Evolutionary conservation across 2,888 invertebrate genomes (phyloP).

Genomic region (Lucinisca nassula): DNA sequence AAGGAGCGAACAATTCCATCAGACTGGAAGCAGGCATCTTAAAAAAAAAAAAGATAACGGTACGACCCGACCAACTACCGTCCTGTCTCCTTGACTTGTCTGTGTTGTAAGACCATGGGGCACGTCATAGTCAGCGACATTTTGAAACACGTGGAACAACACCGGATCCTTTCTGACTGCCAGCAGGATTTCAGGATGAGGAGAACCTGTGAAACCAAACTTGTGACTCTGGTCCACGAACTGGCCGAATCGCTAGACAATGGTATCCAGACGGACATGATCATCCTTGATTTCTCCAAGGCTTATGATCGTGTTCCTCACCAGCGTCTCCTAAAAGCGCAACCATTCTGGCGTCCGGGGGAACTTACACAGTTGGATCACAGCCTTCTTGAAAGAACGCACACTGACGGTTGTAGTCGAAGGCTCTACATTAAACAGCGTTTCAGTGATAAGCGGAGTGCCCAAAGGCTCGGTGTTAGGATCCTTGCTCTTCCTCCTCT

Average conservation of each 20-base stretch:
- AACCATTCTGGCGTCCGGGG: neutral
- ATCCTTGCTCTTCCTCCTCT: neutral
- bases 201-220: neutral
- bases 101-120: neutral
- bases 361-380: neutral
- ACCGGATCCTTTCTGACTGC: neutral
- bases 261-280: neutral
- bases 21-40: neutral
- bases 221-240: neutral
- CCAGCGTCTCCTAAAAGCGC: neutral
- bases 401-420: neutral
- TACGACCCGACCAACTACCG: neutral
- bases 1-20: neutral
- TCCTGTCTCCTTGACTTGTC: neutral
- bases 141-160: neutral
- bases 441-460: neutral
- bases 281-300: neutral
- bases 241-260: neutral
- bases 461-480: neutral
- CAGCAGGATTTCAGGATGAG: neutral
- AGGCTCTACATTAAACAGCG: neutral
- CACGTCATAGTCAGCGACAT: neutral
- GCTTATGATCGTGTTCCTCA: neutral
- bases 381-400: neutral
- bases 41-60: neutral